These are phyloP conservation scores for Microplitis mediator DNA, from an alignment of 1,140 invertebrate genomes.

Conservation along the genomic window DNA sequence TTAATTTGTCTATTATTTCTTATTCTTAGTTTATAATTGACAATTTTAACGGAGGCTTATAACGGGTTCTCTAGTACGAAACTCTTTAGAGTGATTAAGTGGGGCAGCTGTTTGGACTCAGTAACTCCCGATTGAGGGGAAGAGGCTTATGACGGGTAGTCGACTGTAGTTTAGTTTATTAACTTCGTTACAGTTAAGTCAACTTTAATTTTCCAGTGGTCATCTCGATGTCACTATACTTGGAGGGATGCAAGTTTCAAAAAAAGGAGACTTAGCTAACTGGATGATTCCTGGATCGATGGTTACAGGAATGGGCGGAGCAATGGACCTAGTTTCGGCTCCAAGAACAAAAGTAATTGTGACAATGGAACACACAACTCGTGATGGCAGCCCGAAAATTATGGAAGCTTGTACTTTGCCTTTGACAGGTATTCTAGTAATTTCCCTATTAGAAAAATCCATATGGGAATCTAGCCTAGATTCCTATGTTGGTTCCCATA, in stretches of 20 bases:
- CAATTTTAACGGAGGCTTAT: too few relatives aligned
- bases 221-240: slow-evolving; percentile 96
- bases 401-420: slow-evolving; percentile 87
- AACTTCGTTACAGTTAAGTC: not conserved
- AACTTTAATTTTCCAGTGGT: slow-evolving; percentile 69
- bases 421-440: slow-evolving; percentile 74
- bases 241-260: slow-evolving; percentile 97
- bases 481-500: too few relatives aligned
- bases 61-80: too few relatives aligned
- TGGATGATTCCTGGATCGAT: slow-evolving; percentile 99
- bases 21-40: too few relatives aligned
- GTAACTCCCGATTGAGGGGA: too few relatives aligned
- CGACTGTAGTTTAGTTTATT: not conserved
- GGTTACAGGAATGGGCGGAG: slow-evolving; percentile 99
- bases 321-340: slow-evolving; percentile 96
- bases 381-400: slow-evolving; percentile 92
- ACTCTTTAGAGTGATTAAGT: too few relatives aligned
- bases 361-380: slow-evolving; percentile 96
- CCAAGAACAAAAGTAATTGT: slow-evolving; percentile 92
- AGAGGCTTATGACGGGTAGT: not conserved
- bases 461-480: too few relatives aligned
- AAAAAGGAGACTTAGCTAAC: slow-evolving; percentile 95
- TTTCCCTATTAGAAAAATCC: too few relatives aligned
- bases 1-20: not conserved
- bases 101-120: too few relatives aligned